Evolutionary conservation across 2,797 vertebrate species (phyloP).

Genomic region (Helicolenus hilgendorfi): DNA sequence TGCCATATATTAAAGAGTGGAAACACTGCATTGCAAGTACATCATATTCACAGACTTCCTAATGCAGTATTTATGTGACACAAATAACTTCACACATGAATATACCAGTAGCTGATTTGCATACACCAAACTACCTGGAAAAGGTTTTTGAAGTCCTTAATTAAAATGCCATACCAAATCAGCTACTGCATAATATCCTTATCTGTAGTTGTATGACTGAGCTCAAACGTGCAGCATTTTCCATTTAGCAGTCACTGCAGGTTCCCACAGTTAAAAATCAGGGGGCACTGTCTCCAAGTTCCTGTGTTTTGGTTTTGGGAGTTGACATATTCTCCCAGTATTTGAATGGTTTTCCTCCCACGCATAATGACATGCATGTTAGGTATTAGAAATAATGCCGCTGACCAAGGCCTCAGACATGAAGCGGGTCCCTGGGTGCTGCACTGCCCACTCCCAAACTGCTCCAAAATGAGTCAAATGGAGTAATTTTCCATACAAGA

Average conservation of each 20-base stretch:
- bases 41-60: background rate
- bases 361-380: slow-evolving; percentile 17
- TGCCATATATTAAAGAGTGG: background rate
- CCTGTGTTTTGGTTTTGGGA: background rate
- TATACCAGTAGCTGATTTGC: background rate
- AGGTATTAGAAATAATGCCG: background rate
- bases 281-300: background rate
- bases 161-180: background rate
- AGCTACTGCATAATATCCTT: background rate
- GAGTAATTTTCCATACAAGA: background rate
- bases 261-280: background rate
- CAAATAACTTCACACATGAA: background rate
- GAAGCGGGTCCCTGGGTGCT: background rate
- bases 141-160: background rate
- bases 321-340: background rate
- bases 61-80: background rate
- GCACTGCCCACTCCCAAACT: background rate
- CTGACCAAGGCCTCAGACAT: background rate
- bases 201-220: background rate
- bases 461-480: background rate
- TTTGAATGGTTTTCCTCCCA: slow-evolving; percentile 6
- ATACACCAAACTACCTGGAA: background rate
- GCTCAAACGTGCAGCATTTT: background rate
- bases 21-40: background rate
- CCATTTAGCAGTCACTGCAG: background rate